A percentile compares a stretch with the other conserved stretches of the same genome.
These are phyloP conservation scores for Brassicogethes aeneus DNA, from an alignment of 2,888 invertebrate genomes.

Conservation along the genomic window DNA sequence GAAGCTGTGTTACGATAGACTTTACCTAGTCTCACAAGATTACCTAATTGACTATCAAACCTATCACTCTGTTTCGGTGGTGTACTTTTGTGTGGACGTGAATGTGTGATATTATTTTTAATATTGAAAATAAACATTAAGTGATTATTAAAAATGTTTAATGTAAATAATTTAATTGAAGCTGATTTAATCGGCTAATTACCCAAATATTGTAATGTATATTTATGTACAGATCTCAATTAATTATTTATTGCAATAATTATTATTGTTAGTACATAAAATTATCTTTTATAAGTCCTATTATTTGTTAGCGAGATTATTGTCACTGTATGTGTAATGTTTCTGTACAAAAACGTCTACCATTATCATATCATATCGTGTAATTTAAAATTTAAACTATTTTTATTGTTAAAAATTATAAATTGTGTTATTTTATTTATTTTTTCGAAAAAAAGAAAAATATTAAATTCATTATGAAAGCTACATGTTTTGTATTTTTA, in stretches of 20 bases:
- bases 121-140: conserved; percentile 13
- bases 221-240: conserved; percentile 33
- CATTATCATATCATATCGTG: conserved; percentile 25
- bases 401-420: conserved; percentile 8
- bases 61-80: conserved; percentile 20
- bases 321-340: conserved; percentile 7
- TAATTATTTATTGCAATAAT: conserved; percentile 19
- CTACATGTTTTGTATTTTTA: neutral
- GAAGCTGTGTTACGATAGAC: conserved; percentile 29
- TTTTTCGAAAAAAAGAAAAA: conserved; percentile 14
- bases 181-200: conserved; percentile 13
- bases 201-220: conserved; percentile 18
- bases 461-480: conserved; percentile 3
- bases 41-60: conserved; percentile 18
- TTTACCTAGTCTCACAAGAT: conserved; percentile 27
- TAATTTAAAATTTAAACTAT: conserved; percentile 21
- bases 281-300: neutral
- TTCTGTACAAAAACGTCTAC: conserved; percentile 18
- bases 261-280: conserved; percentile 7
- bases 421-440: conserved; percentile 2
- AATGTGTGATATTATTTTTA: conserved; percentile 39
- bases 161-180: conserved; percentile 11
- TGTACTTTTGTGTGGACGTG: conserved; percentile 34
- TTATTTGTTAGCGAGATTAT: neutral
- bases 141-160: conserved; percentile 10